These are phyloP conservation scores for Timema podura DNA, from an alignment of 2,888 invertebrate genomes.

Conservation along the genomic window DNA sequence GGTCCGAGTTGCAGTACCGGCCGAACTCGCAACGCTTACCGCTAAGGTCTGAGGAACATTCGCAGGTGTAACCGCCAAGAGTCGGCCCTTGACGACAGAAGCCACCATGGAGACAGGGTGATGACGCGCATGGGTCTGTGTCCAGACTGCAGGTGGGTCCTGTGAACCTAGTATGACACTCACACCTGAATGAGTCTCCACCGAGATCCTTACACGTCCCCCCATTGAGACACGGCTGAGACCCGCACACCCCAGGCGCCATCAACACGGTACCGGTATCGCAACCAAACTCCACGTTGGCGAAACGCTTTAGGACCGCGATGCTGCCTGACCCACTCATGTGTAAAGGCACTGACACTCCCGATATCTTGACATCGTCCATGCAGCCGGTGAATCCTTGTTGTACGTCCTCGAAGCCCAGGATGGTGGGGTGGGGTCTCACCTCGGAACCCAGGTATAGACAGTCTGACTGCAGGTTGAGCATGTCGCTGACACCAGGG, in stretches of 20 bases:
- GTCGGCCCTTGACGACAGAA: constrained; percentile 29
- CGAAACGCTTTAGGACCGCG: constrained; percentile 37
- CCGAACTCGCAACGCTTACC: constrained; percentile 50
- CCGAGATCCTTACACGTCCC: constrained; percentile 47
- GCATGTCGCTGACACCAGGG: constrained; percentile 47
- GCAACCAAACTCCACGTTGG: constrained; percentile 37
- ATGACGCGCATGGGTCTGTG: constrained; percentile 47
- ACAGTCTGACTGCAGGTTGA: constrained; percentile 47
- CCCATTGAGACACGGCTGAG: constrained; percentile 51
- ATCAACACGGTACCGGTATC: constrained; percentile 32
- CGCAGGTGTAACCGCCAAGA: constrained; percentile 46
- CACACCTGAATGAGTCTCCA: constrained; percentile 48
- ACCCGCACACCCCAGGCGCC: constrained; percentile 43
- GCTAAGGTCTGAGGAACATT: constrained; percentile 40
- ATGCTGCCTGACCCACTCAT: constrained; percentile 32
- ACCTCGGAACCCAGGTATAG: constrained; percentile 48
- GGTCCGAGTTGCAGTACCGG: constrained; percentile 46
- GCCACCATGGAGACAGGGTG: constrained; percentile 45
- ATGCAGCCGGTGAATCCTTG: constrained; percentile 54
- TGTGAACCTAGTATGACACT: constrained; percentile 47
- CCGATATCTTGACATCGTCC: constrained; percentile 49
- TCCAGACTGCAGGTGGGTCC: constrained; percentile 53
- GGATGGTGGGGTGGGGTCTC: constrained; percentile 30
- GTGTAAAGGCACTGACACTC: constrained; percentile 44
- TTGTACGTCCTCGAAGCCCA: constrained; percentile 39